Evolutionary conservation across 92 coral and sea anemone genomes (phyloP), one percentile per base, ranked within the genome.

Genomic region (Phenganax marumi): DNA sequence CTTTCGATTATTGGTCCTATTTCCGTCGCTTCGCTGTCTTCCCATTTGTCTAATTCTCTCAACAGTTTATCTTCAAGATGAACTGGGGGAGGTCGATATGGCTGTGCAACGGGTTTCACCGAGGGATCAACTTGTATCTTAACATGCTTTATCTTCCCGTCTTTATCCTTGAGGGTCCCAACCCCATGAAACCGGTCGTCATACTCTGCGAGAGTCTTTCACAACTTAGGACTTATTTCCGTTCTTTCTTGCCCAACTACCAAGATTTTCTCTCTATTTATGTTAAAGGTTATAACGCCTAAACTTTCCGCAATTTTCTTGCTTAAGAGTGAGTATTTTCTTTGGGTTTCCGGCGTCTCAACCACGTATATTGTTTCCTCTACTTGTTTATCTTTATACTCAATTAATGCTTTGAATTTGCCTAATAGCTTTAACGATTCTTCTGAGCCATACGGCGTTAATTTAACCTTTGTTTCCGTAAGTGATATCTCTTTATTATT

Each of bases 321-420:
- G 60, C 60, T 54, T 17, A 54, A 54, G 17, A 54, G 60, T 10
- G 60, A 54, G 60, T 17, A 54, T 54, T 54, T 54, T 17, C 17
- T 54, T 54, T 54, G 60, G 11, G 10, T 10, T 17, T 54, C 60
- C 17, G 60, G 60, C 11, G 60, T 63, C 8, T 63, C 70, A 22
- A 63, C 70, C n/a, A 16, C 70, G 26, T 63, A 63, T 10, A 63
- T 63, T 63, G 70, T 63, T 63, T 63, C 70, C 8, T 63, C 70
- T 63, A 63, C n/a, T 18, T 63, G 70, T 18, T 63, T 68, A 54
- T 54, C 60, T 54, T 54, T 17, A 54, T 54, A 54, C 17, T 54
- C 60, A 10, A 54, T 54, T 17, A 54, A 10, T 54, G 60, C 60
- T 54, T 54, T 54, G 60, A 54, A 54, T 54, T 54, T 54, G 17